Evolutionary conservation across 2,113 vertebrate genomes (phyloP), one percentile per base, ranked within the genome.

Genomic region (Amphilophus citrinellus): DNA sequence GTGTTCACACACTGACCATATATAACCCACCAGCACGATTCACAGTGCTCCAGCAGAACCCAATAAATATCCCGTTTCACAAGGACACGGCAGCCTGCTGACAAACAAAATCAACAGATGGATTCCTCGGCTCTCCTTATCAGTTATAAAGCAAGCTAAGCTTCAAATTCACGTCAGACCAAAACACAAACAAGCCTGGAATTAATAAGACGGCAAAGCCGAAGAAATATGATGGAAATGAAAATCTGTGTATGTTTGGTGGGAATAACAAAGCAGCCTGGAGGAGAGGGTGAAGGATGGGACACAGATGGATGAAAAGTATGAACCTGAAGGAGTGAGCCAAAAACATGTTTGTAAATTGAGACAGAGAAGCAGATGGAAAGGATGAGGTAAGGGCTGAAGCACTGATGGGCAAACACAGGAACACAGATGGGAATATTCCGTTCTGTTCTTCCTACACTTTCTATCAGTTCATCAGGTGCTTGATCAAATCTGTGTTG

Each of bases 41-140:
- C n/a, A 56, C 13, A 1, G 10, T 7, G 3, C 32, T 71, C 30
- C 60, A 27, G 15, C 78, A 82, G 32, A 76, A 61, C 37, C 17
- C 14, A 2, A 53, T 81, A 76, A 76, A 71, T 57, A 81, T 78
- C 42, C 2, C 6, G 76, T 61, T 57, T 77, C 24, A 83, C 9
- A 7, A 8, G 53, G 9, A 82, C 30, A 13, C 2, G 53, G 59
- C 66, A 57, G 59, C 42, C 30, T 24, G 22, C 39, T 57, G 83
- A 63, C 76, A 77, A 62, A 62, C 53, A 2, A 24, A 56, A 35
- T 71, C 14, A 5, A 3, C 27, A 42, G 15, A 37, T 4, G 15
- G 11, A 82, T 80, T 35, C 39, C 59, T 20, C 63, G 6, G 18
- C n/a, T 42, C 4, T 79, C 24, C 47, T 73, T 44, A 86, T 77